phyloP scores from a whole-genome alignment of 2,113 vertebrate species.

The Strigops habroptila region DNA sequence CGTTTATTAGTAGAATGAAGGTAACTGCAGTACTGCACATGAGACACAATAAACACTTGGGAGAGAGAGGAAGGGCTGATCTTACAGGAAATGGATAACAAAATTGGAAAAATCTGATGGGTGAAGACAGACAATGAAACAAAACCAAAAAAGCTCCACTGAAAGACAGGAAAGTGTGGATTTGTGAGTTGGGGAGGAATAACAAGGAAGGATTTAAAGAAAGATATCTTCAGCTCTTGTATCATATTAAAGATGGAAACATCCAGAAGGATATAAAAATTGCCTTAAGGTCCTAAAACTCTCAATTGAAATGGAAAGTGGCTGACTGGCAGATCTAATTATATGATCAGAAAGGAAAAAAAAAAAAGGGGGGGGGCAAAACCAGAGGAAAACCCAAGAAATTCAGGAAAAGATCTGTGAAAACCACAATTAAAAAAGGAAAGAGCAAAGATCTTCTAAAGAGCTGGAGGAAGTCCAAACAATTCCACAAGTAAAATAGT shows the following conservation, averaged over 20 bases:
- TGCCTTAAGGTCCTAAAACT: neutral
- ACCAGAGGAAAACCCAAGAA: neutral
- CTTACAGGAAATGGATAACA: neutral
- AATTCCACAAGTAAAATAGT: neutral
- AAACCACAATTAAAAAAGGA: neutral
- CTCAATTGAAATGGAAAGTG: neutral
- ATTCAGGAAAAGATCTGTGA: neutral
- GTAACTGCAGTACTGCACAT: neutral
- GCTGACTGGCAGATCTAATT: neutral
- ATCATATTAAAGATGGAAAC: neutral
- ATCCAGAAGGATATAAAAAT: neutral
- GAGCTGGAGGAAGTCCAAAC: neutral
- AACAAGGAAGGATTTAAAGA: neutral
- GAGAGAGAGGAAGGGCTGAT: neutral
- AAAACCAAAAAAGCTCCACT: neutral
- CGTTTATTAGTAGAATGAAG: neutral
- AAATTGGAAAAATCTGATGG: neutral
- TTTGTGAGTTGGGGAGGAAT: neutral
- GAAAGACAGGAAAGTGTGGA: neutral
- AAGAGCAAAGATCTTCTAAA: neutral
- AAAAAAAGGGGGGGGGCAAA: neutral
- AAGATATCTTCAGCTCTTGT: neutral
- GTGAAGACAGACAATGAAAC: neutral
- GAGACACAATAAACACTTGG: neutral
- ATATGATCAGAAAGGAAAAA: neutral